Conservation (phyloP, 2,888 invertebrate genomes). For the Philonicus albiceps region DNA sequence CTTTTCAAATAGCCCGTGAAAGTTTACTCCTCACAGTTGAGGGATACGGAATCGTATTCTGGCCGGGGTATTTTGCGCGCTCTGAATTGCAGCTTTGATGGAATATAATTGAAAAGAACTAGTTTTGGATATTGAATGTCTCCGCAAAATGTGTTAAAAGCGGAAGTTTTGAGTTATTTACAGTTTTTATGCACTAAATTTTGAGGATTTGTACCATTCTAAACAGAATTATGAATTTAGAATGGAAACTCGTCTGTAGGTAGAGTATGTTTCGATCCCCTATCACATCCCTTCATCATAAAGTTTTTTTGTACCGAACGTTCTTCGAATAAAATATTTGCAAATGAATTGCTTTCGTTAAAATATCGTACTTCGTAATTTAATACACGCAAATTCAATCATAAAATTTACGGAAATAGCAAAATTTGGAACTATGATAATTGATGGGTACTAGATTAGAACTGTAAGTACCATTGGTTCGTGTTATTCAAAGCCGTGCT, state of each 20-base stretch:
- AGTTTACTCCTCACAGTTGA: background rate
- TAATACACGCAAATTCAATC: too few species aligned
- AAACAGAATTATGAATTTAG: background rate
- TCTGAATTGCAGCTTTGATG: background rate
- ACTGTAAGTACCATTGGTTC: too few species aligned
- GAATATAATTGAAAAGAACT: background rate
- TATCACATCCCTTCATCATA: background rate
- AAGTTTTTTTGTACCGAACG: background rate
- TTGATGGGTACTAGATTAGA: too few species aligned
- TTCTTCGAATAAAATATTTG: background rate
- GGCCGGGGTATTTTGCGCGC: background rate
- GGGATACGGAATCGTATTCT: background rate
- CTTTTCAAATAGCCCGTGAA: constrained; percentile 8
- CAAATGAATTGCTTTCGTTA: background rate
- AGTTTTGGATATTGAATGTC: background rate
- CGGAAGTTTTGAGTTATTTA: background rate
- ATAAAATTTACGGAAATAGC: too few species aligned
- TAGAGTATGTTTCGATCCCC: background rate
- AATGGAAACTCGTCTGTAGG: background rate
- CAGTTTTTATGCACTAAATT: background rate
- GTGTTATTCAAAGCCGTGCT: too few species aligned
- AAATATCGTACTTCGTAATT: background rate
- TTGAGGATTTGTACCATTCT: background rate
- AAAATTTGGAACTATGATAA: too few species aligned
- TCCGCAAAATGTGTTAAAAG: background rate